These are phyloP conservation scores for Eristalis pertinax DNA, from an alignment of 2,888 invertebrate genomes.

Conservation along the genomic window DNA sequence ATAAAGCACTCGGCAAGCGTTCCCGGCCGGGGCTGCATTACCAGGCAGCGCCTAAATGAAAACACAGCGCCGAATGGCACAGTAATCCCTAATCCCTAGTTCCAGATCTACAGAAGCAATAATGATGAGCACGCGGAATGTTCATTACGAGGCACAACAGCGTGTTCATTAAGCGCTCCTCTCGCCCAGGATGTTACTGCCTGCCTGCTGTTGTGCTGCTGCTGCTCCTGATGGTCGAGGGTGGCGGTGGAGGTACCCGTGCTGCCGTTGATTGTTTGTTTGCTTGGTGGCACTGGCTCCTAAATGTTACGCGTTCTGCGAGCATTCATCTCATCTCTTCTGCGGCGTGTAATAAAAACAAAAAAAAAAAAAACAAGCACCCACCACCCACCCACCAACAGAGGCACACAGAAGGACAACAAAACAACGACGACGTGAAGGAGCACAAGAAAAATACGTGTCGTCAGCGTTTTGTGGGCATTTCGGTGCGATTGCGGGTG, in stretches of 20 bases:
- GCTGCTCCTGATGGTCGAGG: background rate
- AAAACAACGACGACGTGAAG: slow-evolving; percentile 33
- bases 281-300: slow-evolving; percentile 55
- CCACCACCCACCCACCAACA: background rate
- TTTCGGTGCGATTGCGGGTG: slow-evolving; percentile 21
- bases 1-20: slow-evolving; percentile 61
- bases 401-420: background rate
- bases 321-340: slow-evolving; percentile 49
- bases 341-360: slow-evolving; percentile 34
- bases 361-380: background rate
- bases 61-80: slow-evolving; percentile 54
- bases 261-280: slow-evolving; percentile 60
- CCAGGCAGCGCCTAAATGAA: slow-evolving; percentile 53
- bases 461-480: slow-evolving; percentile 49
- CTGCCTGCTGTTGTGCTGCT: background rate
- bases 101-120: slow-evolving; percentile 41
- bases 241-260: background rate
- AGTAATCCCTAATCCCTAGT: slow-evolving; percentile 66
- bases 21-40: slow-evolving; percentile 12
- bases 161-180: slow-evolving; percentile 63
- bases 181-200: slow-evolving; percentile 23
- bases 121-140: slow-evolving; percentile 63
- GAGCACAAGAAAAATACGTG: slow-evolving; percentile 51
- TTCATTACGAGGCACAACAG: slow-evolving; percentile 66
- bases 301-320: slow-evolving; percentile 28